A percentile compares a stretch with the other conserved stretches of the same genome.
These are phyloP conservation scores for Iselma pallidipennis DNA, from an alignment of 2,888 invertebrate genomes.

Conservation along the genomic window DNA sequence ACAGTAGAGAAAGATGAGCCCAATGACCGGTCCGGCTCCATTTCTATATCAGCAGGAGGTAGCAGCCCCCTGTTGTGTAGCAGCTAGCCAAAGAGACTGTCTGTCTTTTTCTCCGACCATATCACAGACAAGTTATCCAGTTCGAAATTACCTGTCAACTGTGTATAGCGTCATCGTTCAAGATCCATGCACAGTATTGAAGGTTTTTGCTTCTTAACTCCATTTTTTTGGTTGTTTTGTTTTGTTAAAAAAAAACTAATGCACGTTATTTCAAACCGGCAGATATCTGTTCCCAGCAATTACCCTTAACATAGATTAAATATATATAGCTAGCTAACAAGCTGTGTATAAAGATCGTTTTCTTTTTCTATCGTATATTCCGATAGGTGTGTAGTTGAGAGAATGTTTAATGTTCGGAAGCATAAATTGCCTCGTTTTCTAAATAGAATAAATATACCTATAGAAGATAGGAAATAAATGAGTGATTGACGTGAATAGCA, in stretches of 20 bases:
- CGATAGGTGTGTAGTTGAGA: background rate
- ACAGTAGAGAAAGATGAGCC: conserved; percentile 29
- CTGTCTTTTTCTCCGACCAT: background rate
- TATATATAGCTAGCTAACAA: background rate
- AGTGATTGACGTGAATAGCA: background rate
- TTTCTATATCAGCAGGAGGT: conserved; percentile 44
- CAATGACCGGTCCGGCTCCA: conserved; percentile 43
- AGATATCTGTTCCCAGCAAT: background rate
- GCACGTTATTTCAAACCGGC: background rate
- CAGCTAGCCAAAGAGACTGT: background rate
- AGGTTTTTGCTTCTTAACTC: background rate
- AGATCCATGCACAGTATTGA: conserved; percentile 33
- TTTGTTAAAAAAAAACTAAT: background rate
- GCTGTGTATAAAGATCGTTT: background rate
- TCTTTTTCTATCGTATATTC: background rate
- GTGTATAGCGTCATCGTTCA: conserved; percentile 39
- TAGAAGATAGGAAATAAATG: background rate
- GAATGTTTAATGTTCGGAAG: conserved; percentile 35
- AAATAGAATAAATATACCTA: conserved; percentile 8
- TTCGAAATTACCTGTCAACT: conserved; percentile 53
- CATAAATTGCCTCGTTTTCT: conserved; percentile 24
- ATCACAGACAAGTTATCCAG: background rate
- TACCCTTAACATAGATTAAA: background rate
- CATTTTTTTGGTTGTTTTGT: background rate
- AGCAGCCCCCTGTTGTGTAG: conserved; percentile 19